A percentile compares a stretch with the other conserved stretches of the same genome.
Conservation (phyloP, 2,797 vertebrate genomes). For the Pterois miles region DNA sequence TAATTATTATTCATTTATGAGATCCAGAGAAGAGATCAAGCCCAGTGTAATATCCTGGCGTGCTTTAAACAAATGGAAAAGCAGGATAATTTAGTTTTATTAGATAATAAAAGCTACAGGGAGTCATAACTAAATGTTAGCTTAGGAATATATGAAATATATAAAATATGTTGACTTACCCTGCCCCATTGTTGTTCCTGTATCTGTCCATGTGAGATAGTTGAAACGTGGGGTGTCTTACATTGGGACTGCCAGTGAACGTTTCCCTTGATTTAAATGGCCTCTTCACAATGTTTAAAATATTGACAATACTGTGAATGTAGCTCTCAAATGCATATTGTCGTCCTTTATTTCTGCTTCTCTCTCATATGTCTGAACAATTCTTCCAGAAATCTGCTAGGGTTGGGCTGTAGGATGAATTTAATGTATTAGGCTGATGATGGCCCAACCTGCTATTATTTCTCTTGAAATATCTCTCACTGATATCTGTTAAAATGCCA, state of each 20-base stretch:
- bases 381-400: no score
- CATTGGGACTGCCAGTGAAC: background rate
- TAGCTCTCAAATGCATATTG: background rate
- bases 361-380: background rate
- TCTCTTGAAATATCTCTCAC: background rate
- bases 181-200: no score
- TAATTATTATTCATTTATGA: no score
- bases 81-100: no score
- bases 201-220: background rate
- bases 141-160: no score
- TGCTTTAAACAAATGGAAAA: no score
- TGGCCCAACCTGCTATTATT: background rate
- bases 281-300: background rate
- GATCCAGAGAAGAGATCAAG: no score
- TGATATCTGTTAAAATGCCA: background rate
- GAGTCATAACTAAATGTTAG: no score
- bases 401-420: no score
- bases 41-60: no score
- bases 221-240: background rate
- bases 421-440: accelerated
- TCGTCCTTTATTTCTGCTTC: background rate
- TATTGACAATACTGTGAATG: background rate
- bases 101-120: no score
- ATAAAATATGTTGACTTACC: no score
- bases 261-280: background rate